phyloP scores from a whole-genome alignment of 2,113 vertebrate species.

The Chunga burmeisteri region DNA sequence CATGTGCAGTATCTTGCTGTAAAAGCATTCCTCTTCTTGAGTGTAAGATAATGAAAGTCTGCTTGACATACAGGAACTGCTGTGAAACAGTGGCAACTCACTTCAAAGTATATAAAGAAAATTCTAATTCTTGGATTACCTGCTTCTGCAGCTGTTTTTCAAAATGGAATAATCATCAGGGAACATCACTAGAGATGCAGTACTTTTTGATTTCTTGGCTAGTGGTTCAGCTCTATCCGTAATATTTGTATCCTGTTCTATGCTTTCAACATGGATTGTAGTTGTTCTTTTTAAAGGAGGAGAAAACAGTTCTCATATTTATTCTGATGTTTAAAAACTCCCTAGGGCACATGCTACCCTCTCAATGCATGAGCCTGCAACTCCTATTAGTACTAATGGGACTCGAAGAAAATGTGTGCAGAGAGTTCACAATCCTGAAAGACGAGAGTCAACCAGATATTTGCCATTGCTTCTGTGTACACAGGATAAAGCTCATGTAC shows the following conservation, averaged over 20 bases:
- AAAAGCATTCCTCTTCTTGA: background rate
- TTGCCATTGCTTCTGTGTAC: background rate
- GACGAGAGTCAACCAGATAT: background rate
- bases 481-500: background rate
- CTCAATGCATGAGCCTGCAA: background rate
- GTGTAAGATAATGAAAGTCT: background rate
- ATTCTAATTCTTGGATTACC: conserved; percentile 39
- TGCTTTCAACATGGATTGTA: background rate
- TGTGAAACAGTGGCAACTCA: conserved; percentile 11
- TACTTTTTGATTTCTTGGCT: conserved; percentile 26
- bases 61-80: conserved; percentile 8
- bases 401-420: background rate
- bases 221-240: background rate
- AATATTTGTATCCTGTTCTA: background rate
- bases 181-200: background rate
- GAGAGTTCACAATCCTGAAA: background rate
- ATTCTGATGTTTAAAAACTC: conserved; percentile 20
- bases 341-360: background rate
- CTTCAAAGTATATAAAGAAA: conserved; percentile 48
- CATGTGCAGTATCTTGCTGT: background rate
- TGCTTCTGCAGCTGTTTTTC: conserved; percentile 6
- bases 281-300: background rate
- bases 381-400: background rate
- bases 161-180: conserved; percentile 42
- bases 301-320: conserved; percentile 6